Percentiles rank a stretch among this genome's conserved stretches.
Evolutionary conservation across 2,797 vertebrate species (phyloP).

Genomic region (Chiloscyllium punctatum): DNA sequence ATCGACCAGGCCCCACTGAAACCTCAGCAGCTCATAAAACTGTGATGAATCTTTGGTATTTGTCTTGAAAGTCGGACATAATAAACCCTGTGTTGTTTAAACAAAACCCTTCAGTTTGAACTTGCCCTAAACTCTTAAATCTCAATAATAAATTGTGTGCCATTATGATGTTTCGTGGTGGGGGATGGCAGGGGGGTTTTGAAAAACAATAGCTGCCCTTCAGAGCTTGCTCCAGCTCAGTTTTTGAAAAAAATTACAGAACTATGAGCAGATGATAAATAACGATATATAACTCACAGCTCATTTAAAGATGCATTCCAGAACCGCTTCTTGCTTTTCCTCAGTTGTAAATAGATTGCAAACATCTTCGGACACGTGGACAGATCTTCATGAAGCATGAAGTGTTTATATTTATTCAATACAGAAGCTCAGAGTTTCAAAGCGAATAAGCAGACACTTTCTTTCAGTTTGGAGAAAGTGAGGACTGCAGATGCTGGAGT

Average conservation of each 20-base stretch:
- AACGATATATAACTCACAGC: not conserved
- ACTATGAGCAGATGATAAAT: not conserved
- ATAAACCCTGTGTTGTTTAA: not conserved
- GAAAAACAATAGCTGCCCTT: not conserved
- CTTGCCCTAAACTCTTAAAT: not conserved
- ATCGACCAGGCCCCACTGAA: constrained; percentile 30
- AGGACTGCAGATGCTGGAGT: no score
- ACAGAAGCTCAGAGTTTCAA: not conserved
- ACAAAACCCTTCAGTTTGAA: constrained; percentile 25
- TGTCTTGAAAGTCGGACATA: not conserved
- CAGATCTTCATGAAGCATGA: not conserved
- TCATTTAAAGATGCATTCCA: not conserved
- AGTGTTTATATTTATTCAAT: not conserved
- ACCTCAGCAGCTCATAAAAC: constrained; percentile 26
- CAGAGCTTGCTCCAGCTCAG: not conserved
- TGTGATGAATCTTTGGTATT: not conserved
- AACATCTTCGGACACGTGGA: not conserved
- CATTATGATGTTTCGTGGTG: not conserved
- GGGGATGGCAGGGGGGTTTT: no score
- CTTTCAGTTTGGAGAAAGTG: no score
- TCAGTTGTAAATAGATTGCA: constrained; percentile 3
- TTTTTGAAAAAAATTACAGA: not conserved
- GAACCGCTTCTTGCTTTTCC: not conserved
- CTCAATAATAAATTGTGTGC: constrained; percentile 20
- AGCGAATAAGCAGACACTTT: not conserved